These are phyloP conservation scores for Allophyes oxyacanthae DNA, from an alignment of 2,888 invertebrate species.

Conservation along the genomic window DNA sequence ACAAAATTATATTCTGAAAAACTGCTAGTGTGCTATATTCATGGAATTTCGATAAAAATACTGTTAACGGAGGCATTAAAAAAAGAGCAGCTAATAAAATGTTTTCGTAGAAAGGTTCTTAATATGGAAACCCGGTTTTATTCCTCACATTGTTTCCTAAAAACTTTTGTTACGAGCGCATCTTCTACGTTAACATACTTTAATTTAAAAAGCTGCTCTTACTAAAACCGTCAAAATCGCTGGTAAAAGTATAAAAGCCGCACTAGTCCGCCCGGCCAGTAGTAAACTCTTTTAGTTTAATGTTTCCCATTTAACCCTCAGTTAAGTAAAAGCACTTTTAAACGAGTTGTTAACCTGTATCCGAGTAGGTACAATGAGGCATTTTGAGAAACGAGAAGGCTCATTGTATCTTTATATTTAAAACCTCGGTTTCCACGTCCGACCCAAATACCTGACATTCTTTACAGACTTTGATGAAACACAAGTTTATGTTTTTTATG, in stretches of 20 bases:
- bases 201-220: slow-evolving; percentile 13
- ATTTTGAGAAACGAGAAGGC: slow-evolving; percentile 6
- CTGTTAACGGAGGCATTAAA: too few species aligned
- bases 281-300: slow-evolving; percentile 44
- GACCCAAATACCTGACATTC: slow-evolving; percentile 10
- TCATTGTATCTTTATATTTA: slow-evolving; percentile 10
- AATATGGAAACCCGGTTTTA: too few species aligned
- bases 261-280: slow-evolving; percentile 14
- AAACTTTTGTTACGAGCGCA: too few species aligned
- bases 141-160: too few species aligned
- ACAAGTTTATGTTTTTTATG: slow-evolving; percentile 10
- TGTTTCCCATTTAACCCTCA: slow-evolving; percentile 36
- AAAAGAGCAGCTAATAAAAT: too few species aligned
- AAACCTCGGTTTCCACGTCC: background rate
- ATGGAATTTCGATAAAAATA: too few species aligned
- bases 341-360: slow-evolving; percentile 37
- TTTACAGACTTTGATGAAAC: slow-evolving; percentile 15
- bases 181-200: slow-evolving; percentile 9
- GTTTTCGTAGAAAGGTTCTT: too few species aligned
- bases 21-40: too few species aligned
- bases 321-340: slow-evolving; percentile 35
- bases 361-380: slow-evolving; percentile 21
- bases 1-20: too few species aligned
- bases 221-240: slow-evolving; percentile 15
- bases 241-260: slow-evolving; percentile 9